Evolutionary conservation across 2,113 vertebrate species (phyloP), one percentile per base, ranked within the genome.

Genomic region (Hepsetus odoe): DNA sequence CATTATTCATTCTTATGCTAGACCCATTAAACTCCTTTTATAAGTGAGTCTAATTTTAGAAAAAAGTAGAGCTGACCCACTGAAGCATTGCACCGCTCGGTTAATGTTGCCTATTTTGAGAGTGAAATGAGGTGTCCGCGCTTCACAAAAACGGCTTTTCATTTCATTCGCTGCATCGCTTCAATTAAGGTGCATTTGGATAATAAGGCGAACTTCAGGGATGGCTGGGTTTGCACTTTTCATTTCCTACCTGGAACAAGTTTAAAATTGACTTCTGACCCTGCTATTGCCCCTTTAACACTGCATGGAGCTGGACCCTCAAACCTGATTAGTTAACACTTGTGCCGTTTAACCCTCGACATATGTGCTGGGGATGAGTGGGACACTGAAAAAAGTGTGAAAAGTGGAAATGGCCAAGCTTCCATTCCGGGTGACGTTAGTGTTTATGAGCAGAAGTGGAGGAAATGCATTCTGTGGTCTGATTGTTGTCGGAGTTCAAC

Each of bases 1-100:
- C 74, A 49, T 38, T 28, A 28, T 33, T 32, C 14, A 49, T 65
- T 49, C 64, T 70, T 65, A 75, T 64, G 42, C 58, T 26, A 70
- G 69, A 62, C 56, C 74, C 68, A 83, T 80, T 79, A 71, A 75
- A 76, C 66, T 61, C 53, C 13, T 70, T 74, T 82, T 51, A 75
- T 79, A 72, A 72, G 24, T 28, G 35, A 38, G 7, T 24, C 67
- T 76, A 71, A 80, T 67, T 80, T 76, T 80, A 68, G 82, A 76
- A 79, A 64, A 58, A 72, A 76, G 66, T 33, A 67, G 53, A 38
- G 20, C 58, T 40, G 38, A 61, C 18, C 58, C 72, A 83, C 16
- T 76, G 77, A 83, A 65, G 72, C 68, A 26, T 24, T 32, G 16
- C 64, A 75, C 49, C 38, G 64, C 32, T 44, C 16, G 30, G 40